These are phyloP conservation scores for Acromyrmex echinatior DNA, from an alignment of 1,140 invertebrate species.

Conservation along the genomic window DNA sequence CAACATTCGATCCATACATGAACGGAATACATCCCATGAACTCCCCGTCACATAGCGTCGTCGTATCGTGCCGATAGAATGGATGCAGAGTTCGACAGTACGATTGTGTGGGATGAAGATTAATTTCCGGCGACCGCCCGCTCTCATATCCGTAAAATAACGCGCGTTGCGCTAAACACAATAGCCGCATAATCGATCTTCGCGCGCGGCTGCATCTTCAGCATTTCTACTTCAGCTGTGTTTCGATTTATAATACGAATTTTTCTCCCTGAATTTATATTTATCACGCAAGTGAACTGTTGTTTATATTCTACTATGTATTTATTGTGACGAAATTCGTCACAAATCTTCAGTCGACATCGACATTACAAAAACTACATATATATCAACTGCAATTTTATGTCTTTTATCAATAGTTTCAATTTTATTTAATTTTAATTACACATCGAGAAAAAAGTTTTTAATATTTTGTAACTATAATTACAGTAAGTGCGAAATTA, in stretches of 20 bases:
- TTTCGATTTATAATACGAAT: neutral
- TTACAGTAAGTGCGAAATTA: too few relatives aligned
- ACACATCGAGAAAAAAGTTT: too few relatives aligned
- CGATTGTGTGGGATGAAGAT: slow-evolving; percentile 46
- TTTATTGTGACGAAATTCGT: neutral
- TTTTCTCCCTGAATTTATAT: neutral
- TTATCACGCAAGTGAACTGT: neutral
- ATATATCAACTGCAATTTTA: neutral
- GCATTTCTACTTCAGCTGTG: neutral
- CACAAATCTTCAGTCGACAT: neutral
- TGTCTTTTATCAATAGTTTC: neutral
- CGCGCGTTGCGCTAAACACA: neutral
- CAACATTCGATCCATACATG: neutral
- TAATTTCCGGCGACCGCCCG: slow-evolving; percentile 48
- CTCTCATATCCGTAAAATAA: slow-evolving; percentile 39
- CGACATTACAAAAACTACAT: neutral
- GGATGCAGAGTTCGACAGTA: slow-evolving; percentile 28
- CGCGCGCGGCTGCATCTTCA: neutral
- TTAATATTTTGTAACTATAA: too few relatives aligned
- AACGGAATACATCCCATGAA: neutral
- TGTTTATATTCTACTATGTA: neutral
- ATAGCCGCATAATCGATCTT: neutral
- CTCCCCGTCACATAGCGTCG: neutral
- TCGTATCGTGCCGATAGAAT: neutral
- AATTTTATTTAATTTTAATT: too few relatives aligned